These are phyloP conservation scores for Drosophila merina DNA, from an alignment of 2,888 invertebrate genomes.

Conservation along the genomic window DNA sequence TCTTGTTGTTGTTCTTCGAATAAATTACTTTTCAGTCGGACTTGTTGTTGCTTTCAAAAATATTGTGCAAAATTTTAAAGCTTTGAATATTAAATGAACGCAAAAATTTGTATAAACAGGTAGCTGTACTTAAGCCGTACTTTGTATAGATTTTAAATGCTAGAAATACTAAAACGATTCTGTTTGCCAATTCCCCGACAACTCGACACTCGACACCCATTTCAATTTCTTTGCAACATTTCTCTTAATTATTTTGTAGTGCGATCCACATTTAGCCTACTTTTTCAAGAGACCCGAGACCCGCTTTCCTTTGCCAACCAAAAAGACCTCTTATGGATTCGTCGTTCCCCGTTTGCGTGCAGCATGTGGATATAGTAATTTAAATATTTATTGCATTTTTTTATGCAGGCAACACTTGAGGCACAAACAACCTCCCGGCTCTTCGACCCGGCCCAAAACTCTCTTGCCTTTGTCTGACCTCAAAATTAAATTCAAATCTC, in stretches of 20 bases:
- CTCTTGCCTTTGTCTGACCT: conserved; percentile 69
- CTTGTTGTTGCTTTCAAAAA: conserved; percentile 37
- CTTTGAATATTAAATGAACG: conserved; percentile 61
- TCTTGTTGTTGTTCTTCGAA: conserved; percentile 39
- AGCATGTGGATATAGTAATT: conserved; percentile 70
- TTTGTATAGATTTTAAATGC: background rate
- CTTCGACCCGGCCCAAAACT: conserved; percentile 8
- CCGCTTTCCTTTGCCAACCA: background rate
- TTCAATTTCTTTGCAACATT: conserved; percentile 31
- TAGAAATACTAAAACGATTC: background rate
- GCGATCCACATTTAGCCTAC: conserved; percentile 67
- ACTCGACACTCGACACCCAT: conserved; percentile 23
- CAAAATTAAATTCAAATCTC: conserved; percentile 79
- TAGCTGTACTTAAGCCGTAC: background rate
- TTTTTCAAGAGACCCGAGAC: conserved; percentile 45
- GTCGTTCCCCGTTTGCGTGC: conserved; percentile 62
- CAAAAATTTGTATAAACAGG: conserved; percentile 27
- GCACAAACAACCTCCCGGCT: conserved; percentile 35
- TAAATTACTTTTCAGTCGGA: conserved; percentile 41
- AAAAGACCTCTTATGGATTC: conserved; percentile 10
- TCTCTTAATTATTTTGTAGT: conserved; percentile 64
- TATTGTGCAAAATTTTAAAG: conserved; percentile 67
- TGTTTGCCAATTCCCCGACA: conserved; percentile 17
- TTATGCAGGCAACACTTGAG: conserved; percentile 63
- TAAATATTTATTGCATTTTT: conserved; percentile 76